phyloP scores from a whole-genome alignment of 1,140 invertebrate genomes.

The Galleria mellonella region DNA sequence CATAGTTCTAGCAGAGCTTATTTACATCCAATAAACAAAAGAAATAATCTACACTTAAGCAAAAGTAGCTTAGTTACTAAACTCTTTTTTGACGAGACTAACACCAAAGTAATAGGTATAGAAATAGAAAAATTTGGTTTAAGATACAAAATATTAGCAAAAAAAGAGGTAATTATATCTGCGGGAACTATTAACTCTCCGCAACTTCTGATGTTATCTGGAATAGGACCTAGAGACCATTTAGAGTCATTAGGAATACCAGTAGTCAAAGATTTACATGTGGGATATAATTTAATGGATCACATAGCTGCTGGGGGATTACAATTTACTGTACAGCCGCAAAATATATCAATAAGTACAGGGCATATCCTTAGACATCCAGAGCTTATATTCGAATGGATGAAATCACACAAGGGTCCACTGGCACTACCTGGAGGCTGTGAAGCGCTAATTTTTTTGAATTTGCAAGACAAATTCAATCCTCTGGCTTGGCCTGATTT shows the following conservation, averaged over 20 bases:
- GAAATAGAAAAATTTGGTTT: conserved; percentile 38
- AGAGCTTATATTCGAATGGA: conserved; percentile 71
- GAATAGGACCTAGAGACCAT: conserved; percentile 62
- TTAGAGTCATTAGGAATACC: conserved; percentile 70
- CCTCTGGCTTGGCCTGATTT: conserved; percentile 40
- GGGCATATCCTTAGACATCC: conserved; percentile 45
- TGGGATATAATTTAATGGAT: conserved; percentile 85
- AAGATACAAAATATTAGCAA: conserved; percentile 36
- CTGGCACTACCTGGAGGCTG: conserved; percentile 35
- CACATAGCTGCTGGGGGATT: conserved; percentile 78
- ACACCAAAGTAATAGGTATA: conserved; percentile 41
- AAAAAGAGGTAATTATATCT: conserved; percentile 75
- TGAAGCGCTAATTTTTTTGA: conserved; percentile 33
- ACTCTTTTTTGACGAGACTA: conserved; percentile 65
- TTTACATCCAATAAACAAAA: conserved; percentile 78
- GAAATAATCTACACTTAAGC: conserved; percentile 74
- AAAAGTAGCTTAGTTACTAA: conserved; percentile 42
- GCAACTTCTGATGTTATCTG: too few species aligned
- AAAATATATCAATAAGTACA: conserved; percentile 42
- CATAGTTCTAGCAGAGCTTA: conserved; percentile 77
- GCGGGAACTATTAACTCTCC: conserved; percentile 75
- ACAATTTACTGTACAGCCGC: conserved; percentile 77
- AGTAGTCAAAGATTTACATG: conserved; percentile 85
- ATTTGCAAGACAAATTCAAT: conserved; percentile 43
- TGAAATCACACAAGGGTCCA: conserved; percentile 29